Evolutionary conservation across 1,140 invertebrate genomes (phyloP), one percentile per base, ranked within the genome.

Genomic region (Carcinoscorpius rotundicauda): DNA sequence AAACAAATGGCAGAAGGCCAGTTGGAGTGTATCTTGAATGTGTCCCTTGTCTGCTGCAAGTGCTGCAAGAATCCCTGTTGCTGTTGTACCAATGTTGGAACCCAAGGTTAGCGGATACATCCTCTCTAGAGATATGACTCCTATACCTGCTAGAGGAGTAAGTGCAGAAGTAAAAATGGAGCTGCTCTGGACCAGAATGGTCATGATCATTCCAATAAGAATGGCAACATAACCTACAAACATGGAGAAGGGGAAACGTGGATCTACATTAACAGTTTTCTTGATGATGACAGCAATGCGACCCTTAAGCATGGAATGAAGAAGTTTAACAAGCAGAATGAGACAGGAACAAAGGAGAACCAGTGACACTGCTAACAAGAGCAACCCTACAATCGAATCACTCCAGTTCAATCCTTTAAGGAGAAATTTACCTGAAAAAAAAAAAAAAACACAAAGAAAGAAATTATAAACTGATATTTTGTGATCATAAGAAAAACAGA

Each of bases 141-240:
- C 84, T 6, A 84, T 72, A 6, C 84, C 84, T 5, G 84, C 83
- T 3, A 86, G 74, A 3, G 84, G 84, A 5, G 83, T 85, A 4
- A 86, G 71, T 0, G 82, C 78, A 9, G 84, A 85, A 3, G 84
- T 85, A 72, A 86, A 85, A 50, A 86, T 81, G 11, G 82, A 84
- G 66, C 79, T 82, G 56, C 82, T 83, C 74, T 86, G 84, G 0
- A 85, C 78, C 50, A 86, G 70, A 55, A 85, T 79, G 9, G 85
- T 86, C 52, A 85, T 73, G 0, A 78, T 72, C 11, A 78, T 77
- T 48, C 84, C 84, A 4, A 84, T 74, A 4, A 82, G 52, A 66
- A 85, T 81, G 11, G 83, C 82, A 6, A 84, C 53, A 70, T 85
- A 84, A 3, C 81, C 82, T 59, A 83, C 75, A 64, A 82, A 69